Conservation (phyloP, 2,797 vertebrate genomes). For the Gila robusta region DNA sequence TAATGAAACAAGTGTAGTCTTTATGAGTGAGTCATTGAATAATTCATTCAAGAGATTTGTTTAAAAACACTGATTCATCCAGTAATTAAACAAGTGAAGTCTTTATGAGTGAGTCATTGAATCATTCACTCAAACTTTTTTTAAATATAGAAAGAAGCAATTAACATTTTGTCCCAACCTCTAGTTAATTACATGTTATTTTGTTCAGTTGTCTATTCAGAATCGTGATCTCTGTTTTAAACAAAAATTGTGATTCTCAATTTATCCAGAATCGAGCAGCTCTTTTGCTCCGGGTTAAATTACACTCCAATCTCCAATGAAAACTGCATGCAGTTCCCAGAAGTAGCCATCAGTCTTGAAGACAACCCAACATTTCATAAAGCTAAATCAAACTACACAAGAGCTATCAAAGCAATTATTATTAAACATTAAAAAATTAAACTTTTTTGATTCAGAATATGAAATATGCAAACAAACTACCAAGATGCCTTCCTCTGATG, state of each 20-base stretch:
- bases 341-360: neutral
- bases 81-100: neutral
- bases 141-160: neutral
- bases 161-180: neutral
- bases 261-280: neutral
- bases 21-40: neutral
- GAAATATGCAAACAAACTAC: constrained; percentile 10
- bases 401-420: neutral
- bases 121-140: neutral
- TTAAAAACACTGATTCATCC: neutral
- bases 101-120: neutral
- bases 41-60: neutral
- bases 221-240: neutral
- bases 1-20: neutral
- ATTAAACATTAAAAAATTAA: neutral
- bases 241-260: neutral
- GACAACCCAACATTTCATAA: neutral
- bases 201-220: neutral
- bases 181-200: neutral
- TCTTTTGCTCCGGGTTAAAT: neutral
- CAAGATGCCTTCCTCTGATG: neutral
- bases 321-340: neutral
- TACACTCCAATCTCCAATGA: neutral
- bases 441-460: neutral
- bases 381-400: neutral